phyloP scores from a whole-genome alignment of 2,113 vertebrate species.

The Myrmecophaga tridactyla region DNA sequence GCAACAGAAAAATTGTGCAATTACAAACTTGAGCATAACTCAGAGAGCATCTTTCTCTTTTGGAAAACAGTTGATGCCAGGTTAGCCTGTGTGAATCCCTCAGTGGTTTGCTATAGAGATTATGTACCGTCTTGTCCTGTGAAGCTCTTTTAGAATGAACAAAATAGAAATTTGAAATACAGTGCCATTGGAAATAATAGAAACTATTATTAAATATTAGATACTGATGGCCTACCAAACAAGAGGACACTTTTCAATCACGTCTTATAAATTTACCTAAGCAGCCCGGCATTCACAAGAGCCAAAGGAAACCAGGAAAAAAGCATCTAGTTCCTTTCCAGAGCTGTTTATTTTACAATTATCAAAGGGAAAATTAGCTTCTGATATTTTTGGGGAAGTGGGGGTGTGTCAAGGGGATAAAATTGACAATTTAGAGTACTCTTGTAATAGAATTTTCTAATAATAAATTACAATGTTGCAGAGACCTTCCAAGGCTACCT shows the following conservation, averaged over 20 bases:
- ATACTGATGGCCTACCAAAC: background rate
- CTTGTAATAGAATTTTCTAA: background rate
- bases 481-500: background rate
- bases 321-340: background rate
- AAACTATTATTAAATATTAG: background rate
- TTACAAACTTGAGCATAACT: constrained; percentile 23
- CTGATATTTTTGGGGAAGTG: background rate
- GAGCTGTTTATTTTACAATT: constrained; percentile 21
- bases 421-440: background rate
- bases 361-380: background rate
- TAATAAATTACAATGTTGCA: background rate
- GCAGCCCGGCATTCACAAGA: background rate
- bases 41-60: background rate
- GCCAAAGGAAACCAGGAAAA: background rate
- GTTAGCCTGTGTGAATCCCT: background rate
- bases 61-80: background rate
- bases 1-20: constrained; percentile 22
- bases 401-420: background rate
- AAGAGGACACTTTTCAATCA: background rate
- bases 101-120: background rate
- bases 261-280: background rate
- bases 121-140: background rate
- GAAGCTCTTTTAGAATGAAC: background rate
- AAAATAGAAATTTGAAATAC: background rate
- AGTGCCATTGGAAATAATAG: background rate